Conservation (phyloP, 2,113 vertebrate species). For the Pyxicephalus adspersus region DNA sequence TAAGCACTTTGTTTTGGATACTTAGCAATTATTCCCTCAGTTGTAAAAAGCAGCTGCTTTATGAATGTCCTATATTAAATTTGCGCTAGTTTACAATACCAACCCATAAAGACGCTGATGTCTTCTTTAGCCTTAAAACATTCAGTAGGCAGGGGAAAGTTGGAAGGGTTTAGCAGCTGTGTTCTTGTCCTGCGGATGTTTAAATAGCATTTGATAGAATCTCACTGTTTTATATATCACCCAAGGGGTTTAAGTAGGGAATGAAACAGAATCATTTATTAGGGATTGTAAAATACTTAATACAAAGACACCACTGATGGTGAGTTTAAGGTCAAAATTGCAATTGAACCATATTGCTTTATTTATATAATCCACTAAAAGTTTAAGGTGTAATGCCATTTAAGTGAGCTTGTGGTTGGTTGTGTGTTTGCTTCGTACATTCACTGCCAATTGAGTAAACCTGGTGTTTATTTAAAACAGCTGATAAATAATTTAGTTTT, state of each 20-base stretch:
- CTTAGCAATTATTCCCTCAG: conserved; percentile 64
- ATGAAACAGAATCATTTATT: conserved; percentile 30
- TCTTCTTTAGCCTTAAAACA: conserved; percentile 39
- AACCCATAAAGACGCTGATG: conserved; percentile 59
- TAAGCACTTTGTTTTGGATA: conserved; percentile 56
- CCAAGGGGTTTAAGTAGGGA: neutral
- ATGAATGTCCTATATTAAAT: conserved; percentile 55
- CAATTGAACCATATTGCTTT: neutral
- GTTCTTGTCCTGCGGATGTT: conserved; percentile 62
- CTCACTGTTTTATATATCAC: conserved; percentile 68
- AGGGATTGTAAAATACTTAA: neutral
- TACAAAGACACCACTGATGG: neutral
- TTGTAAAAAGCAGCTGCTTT: conserved; percentile 66
- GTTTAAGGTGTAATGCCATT: no score
- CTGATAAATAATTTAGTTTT: no score
- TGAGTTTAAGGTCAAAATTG: neutral
- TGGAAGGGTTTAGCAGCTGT: conserved; percentile 65
- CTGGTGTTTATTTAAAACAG: no score
- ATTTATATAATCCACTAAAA: no score
- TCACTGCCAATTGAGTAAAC: no score
- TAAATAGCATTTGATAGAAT: conserved; percentile 60
- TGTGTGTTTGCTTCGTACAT: no score
- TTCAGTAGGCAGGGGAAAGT: conserved; percentile 58
- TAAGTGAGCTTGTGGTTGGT: no score
- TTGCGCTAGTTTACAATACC: conserved; percentile 55